A percentile compares a stretch with the other conserved stretches of the same genome.
phyloP scores from a whole-genome alignment of 2,113 vertebrate genomes.

The Eidolon helvum region DNA sequence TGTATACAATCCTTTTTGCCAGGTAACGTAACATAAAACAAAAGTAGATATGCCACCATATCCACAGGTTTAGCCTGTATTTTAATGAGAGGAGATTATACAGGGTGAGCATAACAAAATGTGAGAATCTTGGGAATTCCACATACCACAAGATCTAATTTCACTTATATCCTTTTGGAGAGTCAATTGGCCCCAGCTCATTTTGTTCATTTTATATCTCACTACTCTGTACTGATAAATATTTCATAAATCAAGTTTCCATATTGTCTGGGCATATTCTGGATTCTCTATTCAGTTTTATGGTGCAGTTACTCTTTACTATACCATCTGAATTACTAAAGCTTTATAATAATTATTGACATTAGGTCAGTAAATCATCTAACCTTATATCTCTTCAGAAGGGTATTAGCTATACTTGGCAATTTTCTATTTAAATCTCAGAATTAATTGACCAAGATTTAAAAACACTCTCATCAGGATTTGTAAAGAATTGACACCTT shows the following conservation, averaged over 20 bases:
- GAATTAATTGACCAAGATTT: background rate
- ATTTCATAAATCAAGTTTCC: background rate
- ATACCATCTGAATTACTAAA: background rate
- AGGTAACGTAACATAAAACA: background rate
- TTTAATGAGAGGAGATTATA: background rate
- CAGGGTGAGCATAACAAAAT: background rate
- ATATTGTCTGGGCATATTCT: background rate
- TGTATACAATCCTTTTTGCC: background rate
- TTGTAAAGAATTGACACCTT: background rate
- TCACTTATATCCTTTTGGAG: background rate
- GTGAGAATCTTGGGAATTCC: background rate
- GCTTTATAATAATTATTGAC: background rate
- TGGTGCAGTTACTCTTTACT: background rate
- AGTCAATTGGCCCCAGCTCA: background rate
- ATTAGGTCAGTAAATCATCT: background rate
- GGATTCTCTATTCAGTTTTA: background rate
- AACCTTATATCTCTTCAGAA: background rate
- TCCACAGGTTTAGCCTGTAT: background rate
- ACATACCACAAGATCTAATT: background rate
- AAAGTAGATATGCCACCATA: background rate
- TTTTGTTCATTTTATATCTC: constrained; percentile 1
- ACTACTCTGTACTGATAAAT: background rate
- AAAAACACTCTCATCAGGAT: background rate
- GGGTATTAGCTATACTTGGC: background rate
- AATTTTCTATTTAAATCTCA: background rate